Evolutionary conservation across 2,888 invertebrate genomes (phyloP), one percentile per base, ranked within the genome.

Genomic region (Stictocephala bisonia): DNA sequence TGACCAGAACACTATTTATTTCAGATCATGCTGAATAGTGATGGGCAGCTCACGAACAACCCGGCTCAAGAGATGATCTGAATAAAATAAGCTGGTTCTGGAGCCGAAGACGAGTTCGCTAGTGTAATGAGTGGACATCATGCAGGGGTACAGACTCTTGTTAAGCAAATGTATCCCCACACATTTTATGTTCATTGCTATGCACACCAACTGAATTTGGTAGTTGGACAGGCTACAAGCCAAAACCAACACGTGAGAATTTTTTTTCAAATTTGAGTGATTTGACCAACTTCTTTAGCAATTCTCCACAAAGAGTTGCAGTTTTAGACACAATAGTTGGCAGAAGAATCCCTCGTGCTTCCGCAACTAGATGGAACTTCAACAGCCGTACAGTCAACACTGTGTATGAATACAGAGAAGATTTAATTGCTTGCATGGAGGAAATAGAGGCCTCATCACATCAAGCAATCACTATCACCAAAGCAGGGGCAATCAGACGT

Each of bases 341-440:
- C 9, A 71, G 22, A 50, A 3, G 48, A 60, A 41, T 48, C 9
- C 60, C 71, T n/a, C 29, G 29, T 9, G 60, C 20, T 0, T 48
- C 71, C 26, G 58, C 48, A 26, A 60, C 71, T n/a, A 58, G 48
- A 3, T 44, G 27, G 60, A 60, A 60, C 29, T 60, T 60, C 20
- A 58, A 60, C 22, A 27, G 48, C 27, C 58, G 48, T 7, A 60
- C 31, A 40, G 48, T 71, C 3, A 26, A 60, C 18, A 71, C 29
- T 1, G 48, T 80, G 20, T 77, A 58, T 66, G 77, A 77, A 74
- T 41, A 81, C 64, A 70, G 75, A 73, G 71, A 78, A 24, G 50
- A 71, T 50, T n/a, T 81, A 6, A 77, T 79, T 66, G 75, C 78
- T 66, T 80, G 78, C 53, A 75, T 81, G 73, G 72, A 78, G 75